Base-by-base conservation (phyloP, 1,140 invertebrate genomes). In the Agrypnia vestita region DNA sequence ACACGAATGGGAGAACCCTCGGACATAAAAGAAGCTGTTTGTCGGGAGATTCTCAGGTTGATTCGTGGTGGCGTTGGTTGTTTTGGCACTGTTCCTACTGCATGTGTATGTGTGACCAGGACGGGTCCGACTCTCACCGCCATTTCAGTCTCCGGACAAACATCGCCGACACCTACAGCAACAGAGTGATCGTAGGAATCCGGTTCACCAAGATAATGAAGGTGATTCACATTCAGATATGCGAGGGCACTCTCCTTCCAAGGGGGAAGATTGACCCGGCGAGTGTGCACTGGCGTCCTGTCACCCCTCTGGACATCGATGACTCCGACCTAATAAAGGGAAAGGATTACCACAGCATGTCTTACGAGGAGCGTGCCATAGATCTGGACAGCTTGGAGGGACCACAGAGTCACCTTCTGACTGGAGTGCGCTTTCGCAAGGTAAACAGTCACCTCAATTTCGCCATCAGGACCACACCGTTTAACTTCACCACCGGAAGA, bases 391-490 rank as follows among this genome's bases (percentile, higher is more conserved):
- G 96, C 84, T 88, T 97, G 12, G 87, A 91, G 19, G 92, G 91
- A 8, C 91, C 92, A 0, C 83, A 86, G 3, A 87, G 90, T 83
- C 90, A 92, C 85, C 90, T 94, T 56, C 83, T 95, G 62, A 96
- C 93, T 82, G 94, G 92, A 90, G 90, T 90, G 80, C 91, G 92
- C 83, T 95, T 96, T 85, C 90, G 94, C 77, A 90, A 92, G 79
- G 87, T 97, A 10, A 96, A 96, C n/a, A 88, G 93, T 0, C 95
- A 97, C 85, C 86, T 97, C 47, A 97, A 97, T 88, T 91, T 97
- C 56, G 96, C 97, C 89, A 94, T 96, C 47, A 91, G 90, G 56
- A 90, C 92, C 0, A 95, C 94, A 4, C 93, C 94, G 15, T 95
- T 96, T 82, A 94, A 96, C 85, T 97, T 95, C 84, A 91, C 91